These are phyloP conservation scores for Pseudopipra pipra DNA, from an alignment of 2,113 vertebrate genomes.

Conservation along the genomic window DNA sequence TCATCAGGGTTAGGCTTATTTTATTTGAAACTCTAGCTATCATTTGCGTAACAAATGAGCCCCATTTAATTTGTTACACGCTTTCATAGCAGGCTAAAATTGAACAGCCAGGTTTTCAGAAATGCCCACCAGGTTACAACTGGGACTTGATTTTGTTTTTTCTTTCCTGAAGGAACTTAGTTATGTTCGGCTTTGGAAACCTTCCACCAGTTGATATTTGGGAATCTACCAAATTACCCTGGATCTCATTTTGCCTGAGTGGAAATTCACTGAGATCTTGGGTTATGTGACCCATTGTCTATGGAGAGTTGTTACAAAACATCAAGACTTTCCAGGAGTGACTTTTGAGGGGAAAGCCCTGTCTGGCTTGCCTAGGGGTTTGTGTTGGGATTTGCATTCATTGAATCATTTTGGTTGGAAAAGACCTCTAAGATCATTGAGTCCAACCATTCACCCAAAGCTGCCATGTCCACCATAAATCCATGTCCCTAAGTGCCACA, in stretches of 20 bases:
- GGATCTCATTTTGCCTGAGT: not conserved
- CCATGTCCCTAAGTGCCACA: not conserved
- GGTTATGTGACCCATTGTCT: not conserved
- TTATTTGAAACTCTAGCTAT: slow-evolving; percentile 35
- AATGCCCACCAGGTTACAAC: not conserved
- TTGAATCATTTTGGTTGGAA: not conserved
- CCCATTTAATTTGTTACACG: not conserved
- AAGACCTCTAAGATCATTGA: not conserved
- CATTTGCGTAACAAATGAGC: slow-evolving; percentile 21
- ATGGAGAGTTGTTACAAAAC: not conserved
- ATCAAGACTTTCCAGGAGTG: not conserved
- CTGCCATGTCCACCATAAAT: not conserved
- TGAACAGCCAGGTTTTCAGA: not conserved
- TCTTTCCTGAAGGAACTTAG: not conserved
- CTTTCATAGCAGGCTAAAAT: not conserved
- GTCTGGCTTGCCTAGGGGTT: not conserved
- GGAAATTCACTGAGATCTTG: not conserved
- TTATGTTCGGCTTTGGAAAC: not conserved
- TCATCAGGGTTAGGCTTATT: slow-evolving; percentile 37
- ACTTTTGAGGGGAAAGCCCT: not conserved
- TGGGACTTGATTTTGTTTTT: not conserved
- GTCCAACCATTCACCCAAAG: not conserved
- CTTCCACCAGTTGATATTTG: rapidly evolving
- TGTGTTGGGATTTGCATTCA: not conserved
- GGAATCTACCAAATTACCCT: not conserved